These are phyloP conservation scores for Danaus plexippus DNA, from an alignment of 1,140 invertebrate genomes.

Conservation along the genomic window DNA sequence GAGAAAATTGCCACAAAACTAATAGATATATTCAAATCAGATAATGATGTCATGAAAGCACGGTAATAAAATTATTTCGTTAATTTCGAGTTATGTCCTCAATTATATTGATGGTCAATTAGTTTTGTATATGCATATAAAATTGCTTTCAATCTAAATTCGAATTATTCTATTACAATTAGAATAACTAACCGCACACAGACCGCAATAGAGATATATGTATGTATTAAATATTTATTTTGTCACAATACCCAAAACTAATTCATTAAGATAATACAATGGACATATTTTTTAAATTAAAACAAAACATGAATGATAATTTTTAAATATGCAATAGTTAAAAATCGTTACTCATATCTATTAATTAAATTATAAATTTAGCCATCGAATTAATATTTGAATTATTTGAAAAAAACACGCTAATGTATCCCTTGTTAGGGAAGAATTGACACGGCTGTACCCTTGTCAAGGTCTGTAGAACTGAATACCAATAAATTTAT, in stretches of 20 bases:
- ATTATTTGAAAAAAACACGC: conserved; percentile 1
- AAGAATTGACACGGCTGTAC: conserved; percentile 11
- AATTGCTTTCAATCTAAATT: conserved; percentile 12
- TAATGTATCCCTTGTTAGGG: conserved; percentile 9
- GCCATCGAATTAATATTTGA: not conserved
- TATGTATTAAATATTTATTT: conserved; percentile 1
- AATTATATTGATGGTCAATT: conserved; percentile 10
- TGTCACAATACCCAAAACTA: not conserved
- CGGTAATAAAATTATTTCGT: no score
- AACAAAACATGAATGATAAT: not conserved
- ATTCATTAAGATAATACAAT: no score
- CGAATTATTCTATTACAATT: conserved; percentile 16
- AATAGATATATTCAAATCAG: conserved; percentile 1
- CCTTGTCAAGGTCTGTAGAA: conserved; percentile 10
- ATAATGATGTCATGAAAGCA: not conserved
- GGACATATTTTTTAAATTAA: no score
- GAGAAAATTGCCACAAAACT: not conserved
- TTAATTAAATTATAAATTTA: not conserved
- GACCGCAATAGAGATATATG: not conserved
- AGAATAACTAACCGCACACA: conserved; percentile 5
- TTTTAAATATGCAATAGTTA: conserved; percentile 1
- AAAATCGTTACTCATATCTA: not conserved
- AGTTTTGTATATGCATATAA: conserved; percentile 6
- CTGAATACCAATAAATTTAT: no score
- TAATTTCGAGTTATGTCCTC: not conserved